These are phyloP conservation scores for Allolobophora icterica DNA, from an alignment of 2,888 invertebrate genomes.

Conservation along the genomic window DNA sequence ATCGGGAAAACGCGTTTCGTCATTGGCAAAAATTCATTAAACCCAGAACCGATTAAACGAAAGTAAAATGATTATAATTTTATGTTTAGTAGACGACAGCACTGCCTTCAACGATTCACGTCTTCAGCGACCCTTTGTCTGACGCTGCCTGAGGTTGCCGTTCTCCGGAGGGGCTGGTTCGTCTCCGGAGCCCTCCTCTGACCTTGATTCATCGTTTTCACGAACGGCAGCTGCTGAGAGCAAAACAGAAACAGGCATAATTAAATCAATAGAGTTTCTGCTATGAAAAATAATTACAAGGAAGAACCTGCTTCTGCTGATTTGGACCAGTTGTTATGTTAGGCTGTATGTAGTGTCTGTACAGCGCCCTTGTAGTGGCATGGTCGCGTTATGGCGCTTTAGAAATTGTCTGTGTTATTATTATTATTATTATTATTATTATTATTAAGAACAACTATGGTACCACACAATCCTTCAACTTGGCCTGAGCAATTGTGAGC, in stretches of 20 bases:
- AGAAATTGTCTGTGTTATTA: too few species aligned
- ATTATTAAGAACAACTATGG: too few species aligned
- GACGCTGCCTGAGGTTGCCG: constrained; percentile 24
- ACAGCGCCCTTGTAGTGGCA: too few species aligned
- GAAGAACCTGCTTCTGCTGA: too few species aligned
- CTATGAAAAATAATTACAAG: neutral
- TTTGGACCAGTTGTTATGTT: too few species aligned
- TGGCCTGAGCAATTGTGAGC: too few species aligned
- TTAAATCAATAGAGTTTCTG: neutral
- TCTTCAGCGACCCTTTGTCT: constrained; percentile 19
- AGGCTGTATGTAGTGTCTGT: too few species aligned
- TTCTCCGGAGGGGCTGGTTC: neutral
- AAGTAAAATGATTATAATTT: neutral
- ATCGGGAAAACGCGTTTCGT: neutral
- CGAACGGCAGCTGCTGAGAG: neutral
- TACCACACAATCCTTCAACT: too few species aligned
- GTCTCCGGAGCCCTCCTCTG: constrained; percentile 33
- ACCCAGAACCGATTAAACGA: constrained; percentile 22
- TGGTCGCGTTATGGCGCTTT: too few species aligned
- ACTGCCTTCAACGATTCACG: constrained; percentile 1
- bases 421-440: too few species aligned
- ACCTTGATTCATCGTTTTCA: constrained; percentile 24
- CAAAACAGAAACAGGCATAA: neutral
- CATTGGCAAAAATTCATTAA: constrained; percentile 24
- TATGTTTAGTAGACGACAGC: neutral